phyloP scores from a whole-genome alignment of 2,888 invertebrate genomes.

The Cheiracanthium punctorium region DNA sequence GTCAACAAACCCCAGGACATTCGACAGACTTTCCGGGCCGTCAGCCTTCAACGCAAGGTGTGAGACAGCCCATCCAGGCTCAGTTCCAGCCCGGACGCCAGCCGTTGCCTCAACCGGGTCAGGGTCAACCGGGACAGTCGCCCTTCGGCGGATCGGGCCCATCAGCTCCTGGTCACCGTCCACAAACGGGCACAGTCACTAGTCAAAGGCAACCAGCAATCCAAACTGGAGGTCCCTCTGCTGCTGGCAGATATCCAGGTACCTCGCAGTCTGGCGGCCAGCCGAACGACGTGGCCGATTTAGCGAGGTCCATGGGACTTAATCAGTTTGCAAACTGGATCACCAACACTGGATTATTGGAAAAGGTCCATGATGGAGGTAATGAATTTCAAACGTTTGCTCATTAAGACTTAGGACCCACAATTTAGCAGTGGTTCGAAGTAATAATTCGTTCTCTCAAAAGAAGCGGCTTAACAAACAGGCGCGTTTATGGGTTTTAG shows the following conservation, averaged over 20 bases:
- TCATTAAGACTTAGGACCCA: too few species aligned
- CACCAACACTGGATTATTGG: constrained; percentile 63
- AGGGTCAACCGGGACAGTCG: not conserved
- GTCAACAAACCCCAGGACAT: constrained; percentile 8
- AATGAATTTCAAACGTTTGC: not conserved
- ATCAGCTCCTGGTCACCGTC: not conserved
- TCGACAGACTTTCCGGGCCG: too few species aligned
- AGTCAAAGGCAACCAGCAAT: constrained; percentile 23
- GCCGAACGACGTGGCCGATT: constrained; percentile 44
- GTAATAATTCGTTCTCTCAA: too few species aligned
- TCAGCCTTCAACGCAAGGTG: not conserved
- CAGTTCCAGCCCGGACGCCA: not conserved
- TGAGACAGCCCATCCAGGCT: not conserved
- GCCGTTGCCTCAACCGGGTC: not conserved
- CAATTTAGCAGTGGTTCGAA: too few species aligned
- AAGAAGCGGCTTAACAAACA: too few species aligned
- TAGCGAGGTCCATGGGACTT: constrained; percentile 64
- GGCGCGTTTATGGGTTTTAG: too few species aligned
- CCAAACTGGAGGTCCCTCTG: constrained; percentile 8
- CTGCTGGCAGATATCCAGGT: not conserved
- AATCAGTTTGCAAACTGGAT: constrained; percentile 68
- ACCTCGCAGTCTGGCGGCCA: constrained; percentile 9
- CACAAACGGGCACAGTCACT: not conserved
- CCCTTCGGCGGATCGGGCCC: not conserved
- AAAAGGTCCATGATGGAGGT: constrained; percentile 66